These are phyloP conservation scores for Pseudomugil gertrudae DNA, from an alignment of 2,797 vertebrate species.

Conservation along the genomic window DNA sequence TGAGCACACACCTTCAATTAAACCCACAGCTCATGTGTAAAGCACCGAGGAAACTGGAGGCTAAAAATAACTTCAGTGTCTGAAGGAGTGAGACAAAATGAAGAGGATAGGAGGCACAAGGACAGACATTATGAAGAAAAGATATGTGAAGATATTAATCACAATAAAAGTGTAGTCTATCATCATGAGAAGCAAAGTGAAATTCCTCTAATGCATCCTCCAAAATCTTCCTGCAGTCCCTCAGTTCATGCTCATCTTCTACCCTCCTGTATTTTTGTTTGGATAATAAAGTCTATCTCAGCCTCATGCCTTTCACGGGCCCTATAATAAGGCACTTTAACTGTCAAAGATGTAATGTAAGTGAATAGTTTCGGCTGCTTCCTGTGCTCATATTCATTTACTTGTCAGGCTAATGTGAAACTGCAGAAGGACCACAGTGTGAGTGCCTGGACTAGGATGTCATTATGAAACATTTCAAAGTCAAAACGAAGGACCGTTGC, in stretches of 20 bases:
- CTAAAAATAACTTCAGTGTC: conserved; percentile 72
- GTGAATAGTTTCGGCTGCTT: conserved; percentile 56
- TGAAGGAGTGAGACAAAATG: conserved; percentile 62
- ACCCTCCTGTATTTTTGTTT: neutral
- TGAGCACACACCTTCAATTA: conserved; percentile 59
- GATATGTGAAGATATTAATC: neutral
- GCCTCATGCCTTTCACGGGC: conserved; percentile 5
- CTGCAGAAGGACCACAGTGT: conserved; percentile 7
- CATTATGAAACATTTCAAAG: conserved; percentile 41
- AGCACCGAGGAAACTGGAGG: conserved; percentile 51
- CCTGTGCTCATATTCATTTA: conserved; percentile 59
- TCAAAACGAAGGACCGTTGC: conserved; percentile 22
- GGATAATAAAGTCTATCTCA: neutral
- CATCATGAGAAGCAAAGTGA: neutral
- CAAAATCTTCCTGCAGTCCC: neutral
- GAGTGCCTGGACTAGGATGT: conserved; percentile 5
- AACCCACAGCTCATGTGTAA: conserved; percentile 53
- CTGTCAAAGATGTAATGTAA: conserved; percentile 40
- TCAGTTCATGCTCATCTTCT: neutral
- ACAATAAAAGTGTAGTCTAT: neutral
- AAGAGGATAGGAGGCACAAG: conserved; percentile 14
- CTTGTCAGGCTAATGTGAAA: conserved; percentile 45
- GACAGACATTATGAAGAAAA: neutral
- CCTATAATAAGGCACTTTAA: conserved; percentile 38
- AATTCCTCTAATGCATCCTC: neutral